Conservation (phyloP, 2,797 vertebrate species). For the Danionella dracula region DNA sequence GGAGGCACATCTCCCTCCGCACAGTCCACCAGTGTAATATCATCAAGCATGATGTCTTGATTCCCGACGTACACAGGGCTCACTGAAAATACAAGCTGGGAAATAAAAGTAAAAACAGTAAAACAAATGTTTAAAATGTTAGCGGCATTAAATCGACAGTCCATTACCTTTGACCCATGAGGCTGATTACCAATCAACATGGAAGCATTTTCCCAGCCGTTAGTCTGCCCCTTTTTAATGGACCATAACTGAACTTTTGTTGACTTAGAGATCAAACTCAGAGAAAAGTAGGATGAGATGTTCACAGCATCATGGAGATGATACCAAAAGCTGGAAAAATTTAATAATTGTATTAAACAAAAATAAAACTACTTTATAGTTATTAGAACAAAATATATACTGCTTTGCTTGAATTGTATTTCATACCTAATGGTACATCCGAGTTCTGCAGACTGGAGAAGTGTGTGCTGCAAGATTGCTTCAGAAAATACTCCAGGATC, state of each 20-base stretch:
- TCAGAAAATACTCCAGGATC: fast-evolving
- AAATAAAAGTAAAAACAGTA: neutral
- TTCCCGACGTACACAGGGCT: fast-evolving
- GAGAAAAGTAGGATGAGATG: conserved; percentile 1
- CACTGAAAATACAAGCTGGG: conserved; percentile 59
- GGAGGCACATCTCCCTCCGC: conserved; percentile 58
- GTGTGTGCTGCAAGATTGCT: conserved; percentile 53
- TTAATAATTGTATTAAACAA: neutral
- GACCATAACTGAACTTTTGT: conserved; percentile 11
- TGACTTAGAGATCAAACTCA: conserved; percentile 42
- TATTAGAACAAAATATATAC: too few relatives aligned
- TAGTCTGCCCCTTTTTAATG: conserved; percentile 36
- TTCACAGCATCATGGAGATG: conserved; percentile 38
- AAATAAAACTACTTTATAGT: neutral
- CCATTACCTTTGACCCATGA: conserved; percentile 62
- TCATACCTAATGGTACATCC: conserved; percentile 70
- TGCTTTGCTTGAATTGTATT: too few relatives aligned
- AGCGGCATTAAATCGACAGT: neutral
- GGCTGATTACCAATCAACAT: conserved; percentile 63
- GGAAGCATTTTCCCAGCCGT: conserved; percentile 58
- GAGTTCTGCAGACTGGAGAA: conserved; percentile 48
- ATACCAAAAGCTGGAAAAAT: conserved; percentile 70
- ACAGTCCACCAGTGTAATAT: conserved; percentile 62
- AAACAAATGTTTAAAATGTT: too few relatives aligned
- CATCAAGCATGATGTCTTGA: conserved; percentile 63